Base-by-base conservation (phyloP, 1,140 invertebrate genomes). In the Diuraphis noxia region DNA sequence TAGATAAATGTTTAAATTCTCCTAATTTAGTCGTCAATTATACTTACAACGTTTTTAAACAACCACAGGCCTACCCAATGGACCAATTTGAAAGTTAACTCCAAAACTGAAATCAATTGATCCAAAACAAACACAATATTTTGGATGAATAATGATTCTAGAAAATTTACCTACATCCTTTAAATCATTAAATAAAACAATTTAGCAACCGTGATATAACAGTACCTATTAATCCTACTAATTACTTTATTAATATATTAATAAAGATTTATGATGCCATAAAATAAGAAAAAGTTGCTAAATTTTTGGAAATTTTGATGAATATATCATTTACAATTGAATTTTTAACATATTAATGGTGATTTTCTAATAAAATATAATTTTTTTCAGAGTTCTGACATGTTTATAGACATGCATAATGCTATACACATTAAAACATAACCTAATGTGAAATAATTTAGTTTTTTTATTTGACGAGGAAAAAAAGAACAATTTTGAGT, bases 51-150 rank as follows among this genome's bases (percentile, higher is more conserved):
- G 21, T 82, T 91, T 63, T 91, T 81, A 81, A 91, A 91, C 89
- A 91, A 91, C 89, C 89, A 91, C 77, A 81, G 89, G 89, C 89
- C 89, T 91, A 91, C 72, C 52, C 36, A 91, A 91, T 82, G 89
- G 77, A 91, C 89, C 89, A 91, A 81, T 82, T 91, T 91, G 89
- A 91, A 81, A 91, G 89, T 91, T 91, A 91, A 79, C 89, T 91
- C 89, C 89, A 91, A 89, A 90, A 91, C 89, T 91, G 89, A 91
- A 91, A 91, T 91, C 89, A 91, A 91, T 91, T 91, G 89, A 91
- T 91, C 89, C 89, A 91, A 91, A 91, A 91, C 72, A 91, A 91
- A 91, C 23, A 91, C 23, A 49, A 81, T 36, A 81, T 81, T 91
- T 91, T 82, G 89, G 86, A 63, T 88, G 38, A 88, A 88, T 88